Percentiles rank a stretch among this genome's conserved stretches.
Conservation (phyloP, 1,140 invertebrate species). For the Orchestia grillus region DNA sequence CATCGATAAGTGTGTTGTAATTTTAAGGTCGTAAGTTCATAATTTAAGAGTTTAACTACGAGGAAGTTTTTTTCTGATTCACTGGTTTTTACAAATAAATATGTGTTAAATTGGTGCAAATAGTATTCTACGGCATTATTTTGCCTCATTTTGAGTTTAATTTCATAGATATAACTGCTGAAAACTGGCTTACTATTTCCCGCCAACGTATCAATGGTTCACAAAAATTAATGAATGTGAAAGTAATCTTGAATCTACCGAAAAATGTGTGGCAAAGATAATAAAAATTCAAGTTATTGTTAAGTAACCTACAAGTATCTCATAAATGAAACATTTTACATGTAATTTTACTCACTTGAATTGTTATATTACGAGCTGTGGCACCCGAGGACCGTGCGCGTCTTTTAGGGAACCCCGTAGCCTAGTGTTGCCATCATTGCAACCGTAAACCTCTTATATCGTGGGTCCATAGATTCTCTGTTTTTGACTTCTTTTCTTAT, state of each 20-base stretch:
- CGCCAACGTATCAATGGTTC: background rate
- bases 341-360: background rate
- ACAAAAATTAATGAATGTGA: background rate
- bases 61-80: background rate
- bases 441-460: background rate
- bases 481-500: background rate
- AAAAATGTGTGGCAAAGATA: background rate
- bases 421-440: constrained; percentile 27
- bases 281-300: background rate
- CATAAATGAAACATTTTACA: background rate
- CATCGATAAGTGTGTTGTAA: background rate
- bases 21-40: background rate
- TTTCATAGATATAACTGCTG: background rate
- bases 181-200: constrained; percentile 15
- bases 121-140: background rate
- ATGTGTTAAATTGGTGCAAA: background rate
- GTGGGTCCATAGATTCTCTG: background rate
- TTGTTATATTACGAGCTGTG: constrained; percentile 10
- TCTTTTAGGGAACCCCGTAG: constrained; percentile 18
- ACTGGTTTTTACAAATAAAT: background rate
- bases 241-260: background rate
- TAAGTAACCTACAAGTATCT: background rate
- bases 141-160: background rate
- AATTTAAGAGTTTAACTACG: background rate
- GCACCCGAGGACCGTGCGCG: constrained; percentile 36